Percentiles rank a stretch among this genome's conserved stretches.
Conservation (phyloP, 2,888 invertebrate genomes). For the Pyrocoelia pectoralis region DNA sequence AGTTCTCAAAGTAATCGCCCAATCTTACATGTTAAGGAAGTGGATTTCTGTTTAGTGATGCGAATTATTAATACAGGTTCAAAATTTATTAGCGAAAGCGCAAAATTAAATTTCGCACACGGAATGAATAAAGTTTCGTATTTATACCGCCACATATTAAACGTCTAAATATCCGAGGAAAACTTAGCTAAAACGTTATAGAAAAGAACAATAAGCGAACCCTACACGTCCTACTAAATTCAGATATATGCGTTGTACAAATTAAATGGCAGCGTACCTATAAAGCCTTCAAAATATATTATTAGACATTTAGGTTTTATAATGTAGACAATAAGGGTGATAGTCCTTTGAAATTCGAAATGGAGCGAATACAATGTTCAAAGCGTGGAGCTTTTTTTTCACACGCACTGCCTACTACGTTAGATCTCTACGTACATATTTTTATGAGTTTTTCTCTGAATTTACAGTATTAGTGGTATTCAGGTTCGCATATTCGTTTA, state of each 20-base stretch:
- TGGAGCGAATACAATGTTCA: constrained; percentile 27
- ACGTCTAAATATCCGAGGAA: not conserved
- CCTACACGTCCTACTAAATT: constrained; percentile 23
- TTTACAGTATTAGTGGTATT: not conserved
- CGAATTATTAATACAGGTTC: constrained; percentile 19
- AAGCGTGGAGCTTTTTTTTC: constrained; percentile 25
- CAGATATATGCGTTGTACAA: constrained; percentile 34
- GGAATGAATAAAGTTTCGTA: not conserved
- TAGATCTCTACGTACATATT: not conserved
- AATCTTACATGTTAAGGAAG: constrained; percentile 37
- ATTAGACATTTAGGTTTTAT: constrained; percentile 14
- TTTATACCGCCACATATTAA: not conserved
- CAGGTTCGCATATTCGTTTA: too few species aligned
- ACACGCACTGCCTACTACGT: constrained; percentile 10
- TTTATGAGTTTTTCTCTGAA: not conserved
- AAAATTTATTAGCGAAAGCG: not conserved
- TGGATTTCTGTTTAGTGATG: constrained; percentile 28
- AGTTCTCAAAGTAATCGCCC: constrained; percentile 39
- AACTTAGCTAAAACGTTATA: constrained; percentile 8
- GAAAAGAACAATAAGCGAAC: constrained; percentile 19
- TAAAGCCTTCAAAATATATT: constrained; percentile 31
- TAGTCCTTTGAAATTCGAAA: constrained; percentile 14
- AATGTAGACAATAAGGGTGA: constrained; percentile 18
- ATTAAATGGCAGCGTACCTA: constrained; percentile 32
- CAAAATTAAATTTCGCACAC: not conserved